phyloP scores from a whole-genome alignment of 2,797 vertebrate genomes.

The Vipera ursinii region DNA sequence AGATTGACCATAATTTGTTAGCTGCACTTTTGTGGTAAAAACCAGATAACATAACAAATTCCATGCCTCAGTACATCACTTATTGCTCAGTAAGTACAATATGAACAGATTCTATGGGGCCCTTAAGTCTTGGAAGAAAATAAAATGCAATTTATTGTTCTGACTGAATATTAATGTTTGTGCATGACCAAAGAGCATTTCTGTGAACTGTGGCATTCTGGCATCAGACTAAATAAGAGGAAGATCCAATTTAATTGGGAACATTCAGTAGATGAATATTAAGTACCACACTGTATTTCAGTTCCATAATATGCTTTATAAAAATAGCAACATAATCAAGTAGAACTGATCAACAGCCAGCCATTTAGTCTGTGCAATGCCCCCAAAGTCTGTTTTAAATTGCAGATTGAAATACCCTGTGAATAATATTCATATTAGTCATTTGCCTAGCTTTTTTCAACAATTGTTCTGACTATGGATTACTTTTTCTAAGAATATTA shows the following conservation, averaged over 20 bases:
- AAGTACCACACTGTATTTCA: neutral
- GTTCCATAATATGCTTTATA: neutral
- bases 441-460: neutral
- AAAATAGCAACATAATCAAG: slow-evolving; percentile 8
- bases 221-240: neutral
- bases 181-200: neutral
- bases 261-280: neutral
- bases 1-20: neutral
- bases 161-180: neutral
- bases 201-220: slow-evolving; percentile 14
- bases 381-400: neutral
- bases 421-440: neutral
- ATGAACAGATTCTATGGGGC: neutral
- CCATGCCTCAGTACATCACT: neutral
- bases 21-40: neutral
- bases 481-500: neutral
- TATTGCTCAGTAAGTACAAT: neutral
- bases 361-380: neutral
- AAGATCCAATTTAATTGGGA: neutral
- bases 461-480: neutral
- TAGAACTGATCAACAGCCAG: neutral
- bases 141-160: neutral
- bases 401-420: neutral
- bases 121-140: neutral
- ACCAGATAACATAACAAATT: neutral